phyloP scores from a whole-genome alignment of 2,888 invertebrate species.

The Latheticus oryzae region DNA sequence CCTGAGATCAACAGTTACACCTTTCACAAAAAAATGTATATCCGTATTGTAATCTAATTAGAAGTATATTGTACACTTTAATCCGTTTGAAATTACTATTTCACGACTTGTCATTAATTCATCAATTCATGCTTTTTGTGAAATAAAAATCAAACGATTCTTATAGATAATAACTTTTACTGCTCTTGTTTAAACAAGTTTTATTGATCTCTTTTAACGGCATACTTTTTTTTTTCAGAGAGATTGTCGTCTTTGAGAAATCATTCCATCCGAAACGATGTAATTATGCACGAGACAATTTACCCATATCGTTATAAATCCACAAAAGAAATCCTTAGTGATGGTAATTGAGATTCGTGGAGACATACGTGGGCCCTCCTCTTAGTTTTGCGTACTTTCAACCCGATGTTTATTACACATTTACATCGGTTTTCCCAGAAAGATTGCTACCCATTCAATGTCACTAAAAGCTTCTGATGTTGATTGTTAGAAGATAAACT shows the following conservation, averaged over 20 bases:
- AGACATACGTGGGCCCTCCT: no score
- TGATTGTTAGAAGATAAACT: no score
- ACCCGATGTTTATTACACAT: no score
- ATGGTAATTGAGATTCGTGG: constrained; percentile 5
- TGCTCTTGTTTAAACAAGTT: constrained; percentile 29
- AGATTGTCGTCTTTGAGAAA: constrained; percentile 25
- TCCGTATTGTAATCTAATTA: constrained; percentile 37
- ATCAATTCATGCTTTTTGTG: constrained; percentile 12
- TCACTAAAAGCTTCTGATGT: no score
- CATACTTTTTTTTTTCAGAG: constrained; percentile 26
- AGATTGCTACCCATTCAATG: no score
- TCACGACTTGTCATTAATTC: constrained; percentile 27
- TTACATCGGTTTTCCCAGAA: no score
- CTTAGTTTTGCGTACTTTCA: no score
- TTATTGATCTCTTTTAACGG: constrained; percentile 13
- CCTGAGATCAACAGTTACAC: constrained; percentile 32
- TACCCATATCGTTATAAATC: constrained; percentile 3
- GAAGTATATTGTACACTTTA: constrained; percentile 14
- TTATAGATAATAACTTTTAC: constrained; percentile 20
- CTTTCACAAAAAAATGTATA: constrained; percentile 33
- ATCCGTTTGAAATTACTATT: constrained; percentile 26
- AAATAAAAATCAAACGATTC: constrained; percentile 7
- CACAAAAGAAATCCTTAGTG: neutral
- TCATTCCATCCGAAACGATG: neutral
- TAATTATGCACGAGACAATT: constrained; percentile 8